Base-by-base conservation (phyloP, 30 jellyfish, hydroid and myxozoan species). In the Pelagia noctiluca region DNA sequence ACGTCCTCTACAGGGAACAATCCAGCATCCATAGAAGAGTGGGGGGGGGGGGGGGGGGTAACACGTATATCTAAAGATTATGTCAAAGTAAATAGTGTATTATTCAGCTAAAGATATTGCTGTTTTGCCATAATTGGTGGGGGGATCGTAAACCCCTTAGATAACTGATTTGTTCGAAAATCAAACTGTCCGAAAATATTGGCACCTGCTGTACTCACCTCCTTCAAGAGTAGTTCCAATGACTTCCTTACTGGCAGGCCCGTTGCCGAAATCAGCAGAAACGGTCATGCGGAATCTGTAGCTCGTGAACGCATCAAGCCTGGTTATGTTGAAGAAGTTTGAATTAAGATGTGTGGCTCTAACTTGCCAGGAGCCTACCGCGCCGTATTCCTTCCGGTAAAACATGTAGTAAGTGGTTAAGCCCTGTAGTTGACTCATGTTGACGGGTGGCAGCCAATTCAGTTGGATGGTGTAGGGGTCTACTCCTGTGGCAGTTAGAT, bases 181-280 rank as follows among this genome's bases (percentile, higher is more conserved):
- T n/a, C n/a, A n/a, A n/a, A n/a, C n/a, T n/a, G n/a, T n/a, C n/a
- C n/a, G n/a, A n/a, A n/a, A n/a, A n/a, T n/a, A n/a, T n/a, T n/a
- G n/a, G n/a, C n/a, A n/a, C n/a, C n/a, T n/a, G n/a, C n/a, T n/a
- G n/a, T n/a, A n/a, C 35, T 60, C 21, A 82, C 92, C 86, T 67
- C 85, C 92, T 42, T 82, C 86, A 3, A 33, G 49, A 48, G 92
- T 82, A n/a, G 48, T 54, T 24, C 34, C 86, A 21, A 31, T 25
- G 23, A 82, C 21, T 37, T 82, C 92, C 25, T 69, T 31, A 50
- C 76, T 10, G 3, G 92, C 92, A 18, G 80, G 85, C 3, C 92
- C 92, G 35, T 82, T 82, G 24, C 86, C 92, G 52, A 42, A 42
- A 8, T 42, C 57, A 5, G 16, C 57, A 42, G 57, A 42, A 42